phyloP scores from a whole-genome alignment of 2,113 vertebrate species.

The Bothrops jararaca region DNA sequence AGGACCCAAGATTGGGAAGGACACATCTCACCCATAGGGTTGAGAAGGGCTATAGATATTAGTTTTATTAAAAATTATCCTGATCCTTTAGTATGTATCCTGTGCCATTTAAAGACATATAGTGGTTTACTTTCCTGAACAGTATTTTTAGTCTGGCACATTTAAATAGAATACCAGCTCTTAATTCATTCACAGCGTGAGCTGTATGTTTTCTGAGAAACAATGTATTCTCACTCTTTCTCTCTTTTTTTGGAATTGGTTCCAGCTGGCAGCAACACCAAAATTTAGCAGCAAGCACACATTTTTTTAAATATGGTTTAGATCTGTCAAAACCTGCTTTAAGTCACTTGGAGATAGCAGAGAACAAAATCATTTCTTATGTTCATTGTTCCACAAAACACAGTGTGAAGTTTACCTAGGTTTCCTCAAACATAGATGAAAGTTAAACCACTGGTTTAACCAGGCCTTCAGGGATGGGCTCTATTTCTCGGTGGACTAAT shows the following conservation, averaged over 20 bases:
- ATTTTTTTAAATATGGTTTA: not conserved
- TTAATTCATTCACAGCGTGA: not conserved
- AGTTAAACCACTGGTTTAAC: too few relatives aligned
- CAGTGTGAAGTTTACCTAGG: not conserved
- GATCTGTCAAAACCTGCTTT: not conserved
- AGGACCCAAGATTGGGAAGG: not conserved
- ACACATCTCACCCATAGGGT: not conserved
- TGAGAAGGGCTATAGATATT: not conserved
- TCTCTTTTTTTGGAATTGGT: not conserved
- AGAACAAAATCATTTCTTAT: not conserved
- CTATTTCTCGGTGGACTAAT: not conserved
- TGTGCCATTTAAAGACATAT: not conserved
- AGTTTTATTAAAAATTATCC: not conserved
- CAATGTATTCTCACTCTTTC: not conserved
- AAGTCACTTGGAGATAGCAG: not conserved
- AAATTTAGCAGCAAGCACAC: not conserved
- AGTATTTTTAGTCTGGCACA: not conserved
- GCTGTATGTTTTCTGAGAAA: not conserved
- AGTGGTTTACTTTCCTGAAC: not conserved
- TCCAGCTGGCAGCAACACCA: not conserved
- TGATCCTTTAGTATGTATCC: not conserved
- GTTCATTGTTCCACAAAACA: not conserved
- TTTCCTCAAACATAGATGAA: not conserved
- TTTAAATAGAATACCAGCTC: not conserved
- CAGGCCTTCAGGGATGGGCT: not conserved